A percentile compares a stretch with the other conserved stretches of the same genome.
Evolutionary conservation across 1,140 invertebrate genomes (phyloP).

Genomic region (Drosophila elegans): DNA sequence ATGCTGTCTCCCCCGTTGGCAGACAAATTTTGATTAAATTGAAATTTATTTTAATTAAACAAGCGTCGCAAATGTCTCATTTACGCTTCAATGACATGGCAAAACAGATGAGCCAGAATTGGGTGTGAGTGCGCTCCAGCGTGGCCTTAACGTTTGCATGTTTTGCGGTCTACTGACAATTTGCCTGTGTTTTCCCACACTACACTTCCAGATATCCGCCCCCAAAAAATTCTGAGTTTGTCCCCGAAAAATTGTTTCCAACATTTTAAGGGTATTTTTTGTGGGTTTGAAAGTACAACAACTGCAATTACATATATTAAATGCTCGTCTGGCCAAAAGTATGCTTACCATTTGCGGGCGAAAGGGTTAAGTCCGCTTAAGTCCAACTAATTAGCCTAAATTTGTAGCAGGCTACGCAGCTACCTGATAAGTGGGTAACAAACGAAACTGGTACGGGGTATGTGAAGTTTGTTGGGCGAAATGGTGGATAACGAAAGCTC

Average conservation of each 20-base stretch:
- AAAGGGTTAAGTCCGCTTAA: conserved; percentile 44
- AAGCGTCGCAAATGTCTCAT: conserved; percentile 82
- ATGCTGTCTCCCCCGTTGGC: conserved; percentile 8
- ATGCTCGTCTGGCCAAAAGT: conserved; percentile 40
- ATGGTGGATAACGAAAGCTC: no score
- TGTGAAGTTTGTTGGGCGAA: not conserved
- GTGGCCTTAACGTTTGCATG: conserved; percentile 68
- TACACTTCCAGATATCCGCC: not conserved
- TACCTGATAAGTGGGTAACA: conserved; percentile 62
- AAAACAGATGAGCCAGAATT: conserved; percentile 40
- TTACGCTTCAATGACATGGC: conserved; percentile 78
- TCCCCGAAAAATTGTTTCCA: conserved; percentile 47
- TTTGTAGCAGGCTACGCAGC: conserved; percentile 54
- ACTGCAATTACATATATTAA: conserved; percentile 71
- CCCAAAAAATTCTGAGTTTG: conserved; percentile 27
- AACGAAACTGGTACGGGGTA: not conserved
- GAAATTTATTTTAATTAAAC: conserved; percentile 83
- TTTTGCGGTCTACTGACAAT: conserved; percentile 74
- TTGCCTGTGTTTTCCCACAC: conserved; percentile 14
- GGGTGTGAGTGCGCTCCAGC: conserved; percentile 16
- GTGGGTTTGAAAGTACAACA: conserved; percentile 39
- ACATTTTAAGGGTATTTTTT: conserved; percentile 38
- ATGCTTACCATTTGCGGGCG: conserved; percentile 57
- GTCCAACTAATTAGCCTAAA: conserved; percentile 79
- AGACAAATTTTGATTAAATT: conserved; percentile 79